Evolutionary conservation across 92 coral and sea anemone genomes (phyloP), one percentile per base, ranked within the genome.

Genomic region (Palythoa caribaeorum): DNA sequence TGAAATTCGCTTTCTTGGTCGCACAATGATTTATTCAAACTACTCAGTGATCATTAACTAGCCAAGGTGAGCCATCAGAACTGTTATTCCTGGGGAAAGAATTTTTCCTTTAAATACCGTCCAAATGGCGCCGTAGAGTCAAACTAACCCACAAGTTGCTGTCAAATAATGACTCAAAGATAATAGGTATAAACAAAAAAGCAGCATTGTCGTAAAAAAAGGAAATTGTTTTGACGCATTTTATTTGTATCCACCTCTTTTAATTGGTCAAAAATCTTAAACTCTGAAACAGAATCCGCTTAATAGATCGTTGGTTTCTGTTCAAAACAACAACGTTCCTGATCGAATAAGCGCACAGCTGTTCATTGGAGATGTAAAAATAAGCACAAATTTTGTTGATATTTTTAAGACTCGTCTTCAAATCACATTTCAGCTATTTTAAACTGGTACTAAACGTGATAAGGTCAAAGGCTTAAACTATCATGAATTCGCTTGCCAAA

Each of bases 281-380:
- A 40, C 50, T 39, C 17, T 47, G 37, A 51, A 59, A 19, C 76
- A 66, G 76, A 40, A 47, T 81, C 86, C n/a, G 63, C 40, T 66
- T 35, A 71, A 50, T 16, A 63, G 20, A 12, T 50, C 13, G 85
- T 51, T 81, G 63, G 39, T 48, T 13, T 12, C 60, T 65, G 86
- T 66, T 81, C 76, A 81, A 51, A 40, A 81, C 2, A 38, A 10
- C 54, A 50, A 13, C 39, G 40, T 65, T 65, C 75, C 62, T 81
- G 86, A 15, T 44, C 28, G 73, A 63, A 65, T 81, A 47, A 81
- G 86, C 70, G 70, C 86, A 81, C 86, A 81, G 86, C 86, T 81
- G 86, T 81, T 44, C 37, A 40, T 13, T 35, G 48, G 68, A 28
- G 62, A 8, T 28, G 37, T n/a, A n/a, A 81, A 66, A 81, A 48